phyloP scores from a whole-genome alignment of 1,140 invertebrate species.

The Drosophila novamexicana region DNA sequence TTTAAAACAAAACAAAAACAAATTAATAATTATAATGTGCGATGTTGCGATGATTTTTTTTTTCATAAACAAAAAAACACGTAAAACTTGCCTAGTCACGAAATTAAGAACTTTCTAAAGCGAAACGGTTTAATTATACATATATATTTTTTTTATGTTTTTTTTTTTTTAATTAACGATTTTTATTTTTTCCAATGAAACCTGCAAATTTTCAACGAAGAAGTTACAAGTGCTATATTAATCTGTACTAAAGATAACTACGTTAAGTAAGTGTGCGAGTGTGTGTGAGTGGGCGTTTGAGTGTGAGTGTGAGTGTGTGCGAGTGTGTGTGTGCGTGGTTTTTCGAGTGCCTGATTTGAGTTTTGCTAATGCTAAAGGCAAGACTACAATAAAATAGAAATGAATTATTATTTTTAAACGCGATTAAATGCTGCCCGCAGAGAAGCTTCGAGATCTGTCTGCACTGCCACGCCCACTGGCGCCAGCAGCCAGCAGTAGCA shows the following conservation, averaged over 20 bases:
- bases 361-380: conserved; percentile 25
- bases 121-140: conserved; percentile 55
- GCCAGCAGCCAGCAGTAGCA: conserved; percentile 37
- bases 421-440: conserved; percentile 46
- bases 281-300: background rate
- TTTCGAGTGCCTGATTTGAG: background rate
- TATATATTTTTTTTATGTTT: conserved; percentile 33
- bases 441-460: conserved; percentile 28
- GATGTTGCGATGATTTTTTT: conserved; percentile 46
- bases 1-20: background rate
- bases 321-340: conserved; percentile 16
- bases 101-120: conserved; percentile 74
- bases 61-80: conserved; percentile 33
- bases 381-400: conserved; percentile 21
- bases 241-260: conserved; percentile 72
- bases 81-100: conserved; percentile 79
- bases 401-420: conserved; percentile 24
- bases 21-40: conserved; percentile 14
- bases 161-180: conserved; percentile 38
- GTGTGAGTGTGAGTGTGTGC: background rate
- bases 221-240: conserved; percentile 74
- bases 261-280: conserved; percentile 41
- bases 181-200: conserved; percentile 25
- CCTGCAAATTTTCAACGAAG: conserved; percentile 35
- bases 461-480: conserved; percentile 65